Conservation (phyloP, 2,113 vertebrate genomes). For the Arizona elegans region DNA sequence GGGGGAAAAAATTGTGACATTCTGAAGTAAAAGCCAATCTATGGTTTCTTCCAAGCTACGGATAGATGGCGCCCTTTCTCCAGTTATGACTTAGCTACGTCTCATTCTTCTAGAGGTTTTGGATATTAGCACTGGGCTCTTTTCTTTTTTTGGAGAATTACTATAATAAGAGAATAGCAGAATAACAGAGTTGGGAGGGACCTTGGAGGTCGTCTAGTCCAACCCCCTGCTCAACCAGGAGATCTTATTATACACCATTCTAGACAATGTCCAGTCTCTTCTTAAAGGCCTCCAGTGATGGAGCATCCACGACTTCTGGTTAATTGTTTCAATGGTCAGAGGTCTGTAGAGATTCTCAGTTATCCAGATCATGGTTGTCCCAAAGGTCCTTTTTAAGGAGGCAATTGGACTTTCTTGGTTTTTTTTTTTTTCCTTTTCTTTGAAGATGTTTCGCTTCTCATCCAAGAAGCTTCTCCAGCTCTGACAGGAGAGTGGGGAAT, state of each 20-base stretch:
- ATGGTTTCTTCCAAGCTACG: conserved; percentile 17
- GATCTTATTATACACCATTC: no score
- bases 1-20: no score
- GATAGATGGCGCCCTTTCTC: conserved; percentile 58
- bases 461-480: no score
- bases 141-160: background rate
- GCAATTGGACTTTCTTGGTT: no score
- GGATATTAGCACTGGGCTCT: no score
- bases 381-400: no score
- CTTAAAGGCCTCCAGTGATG: background rate
- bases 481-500: no score
- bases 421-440: no score
- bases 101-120: background rate
- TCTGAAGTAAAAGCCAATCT: background rate
- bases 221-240: background rate
- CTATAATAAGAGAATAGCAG: background rate
- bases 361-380: no score
- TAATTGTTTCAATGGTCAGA: no score
- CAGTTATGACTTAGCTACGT: conserved; percentile 33
- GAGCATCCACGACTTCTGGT: background rate
- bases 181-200: background rate
- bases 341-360: no score
- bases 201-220: background rate
- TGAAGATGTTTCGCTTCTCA: no score
- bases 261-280: background rate